Conservation (phyloP, 2,888 invertebrate genomes). For the Thymelicus acteon region DNA sequence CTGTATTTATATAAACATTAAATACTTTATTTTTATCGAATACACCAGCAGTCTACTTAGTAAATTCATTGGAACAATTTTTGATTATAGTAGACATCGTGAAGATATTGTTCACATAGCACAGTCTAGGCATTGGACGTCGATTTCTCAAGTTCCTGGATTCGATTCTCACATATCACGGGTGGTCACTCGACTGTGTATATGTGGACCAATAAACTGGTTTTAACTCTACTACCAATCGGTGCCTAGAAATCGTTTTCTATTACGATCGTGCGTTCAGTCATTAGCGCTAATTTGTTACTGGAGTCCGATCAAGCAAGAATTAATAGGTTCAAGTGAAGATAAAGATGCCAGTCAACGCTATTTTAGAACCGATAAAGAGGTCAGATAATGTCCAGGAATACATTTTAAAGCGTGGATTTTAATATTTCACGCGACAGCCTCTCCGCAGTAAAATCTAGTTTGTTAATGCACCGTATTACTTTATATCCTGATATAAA, state of each 20-base stretch:
- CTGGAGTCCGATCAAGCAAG: slow-evolving; percentile 41
- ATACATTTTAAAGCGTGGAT: neutral
- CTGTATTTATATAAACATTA: no score
- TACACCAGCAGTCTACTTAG: no score
- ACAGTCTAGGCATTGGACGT: slow-evolving; percentile 49
- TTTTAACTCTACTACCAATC: slow-evolving; percentile 72
- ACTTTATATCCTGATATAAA: no score
- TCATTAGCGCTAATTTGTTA: slow-evolving; percentile 55
- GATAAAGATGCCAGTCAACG: slow-evolving; percentile 1
- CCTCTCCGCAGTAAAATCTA: no score
- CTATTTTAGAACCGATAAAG: neutral
- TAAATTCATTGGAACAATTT: no score
- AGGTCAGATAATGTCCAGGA: neutral
- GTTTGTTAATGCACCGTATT: no score
- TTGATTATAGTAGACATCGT: neutral
- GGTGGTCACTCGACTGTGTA: slow-evolving; percentile 75
- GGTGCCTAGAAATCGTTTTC: slow-evolving; percentile 80
- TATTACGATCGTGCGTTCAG: slow-evolving; percentile 79
- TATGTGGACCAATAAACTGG: slow-evolving; percentile 82
- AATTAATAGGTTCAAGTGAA: slow-evolving; percentile 19
- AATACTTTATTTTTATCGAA: no score
- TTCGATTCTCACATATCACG: slow-evolving; percentile 74
- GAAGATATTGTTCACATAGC: slow-evolving; percentile 27
- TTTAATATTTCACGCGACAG: no score
- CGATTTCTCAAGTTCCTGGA: slow-evolving; percentile 74